Conservation (phyloP, 2,888 invertebrate species). For the Dorcus hopei region DNA sequence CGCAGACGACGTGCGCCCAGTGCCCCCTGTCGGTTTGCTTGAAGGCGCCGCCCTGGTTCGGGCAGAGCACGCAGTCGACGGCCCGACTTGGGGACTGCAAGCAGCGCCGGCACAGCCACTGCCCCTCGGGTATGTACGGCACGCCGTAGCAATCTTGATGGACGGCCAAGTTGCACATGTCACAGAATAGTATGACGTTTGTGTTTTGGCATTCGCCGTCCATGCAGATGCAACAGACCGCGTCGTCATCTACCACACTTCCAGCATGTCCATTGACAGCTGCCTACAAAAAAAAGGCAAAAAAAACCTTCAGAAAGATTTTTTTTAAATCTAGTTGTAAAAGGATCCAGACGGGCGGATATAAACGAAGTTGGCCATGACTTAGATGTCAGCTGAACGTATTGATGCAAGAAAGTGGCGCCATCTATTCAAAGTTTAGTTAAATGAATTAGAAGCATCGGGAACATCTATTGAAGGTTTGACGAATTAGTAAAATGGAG, state of each 20-base stretch:
- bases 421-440: no score
- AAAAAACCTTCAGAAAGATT: no score
- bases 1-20: constrained; percentile 99
- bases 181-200: constrained; percentile 98
- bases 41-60: constrained; percentile 96
- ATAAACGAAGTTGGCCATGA: no score
- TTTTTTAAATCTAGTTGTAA: no score
- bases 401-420: no score
- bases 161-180: constrained; percentile 99
- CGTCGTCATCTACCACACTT: constrained; percentile 92
- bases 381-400: no score
- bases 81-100: constrained; percentile 93
- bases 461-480: no score
- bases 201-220: constrained; percentile 99
- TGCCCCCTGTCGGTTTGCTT: constrained; percentile 94
- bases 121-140: constrained; percentile 58
- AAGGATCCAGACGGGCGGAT: no score
- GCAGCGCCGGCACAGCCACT: constrained; percentile 93
- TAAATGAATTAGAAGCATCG: no score
- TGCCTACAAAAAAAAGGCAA: constrained; percentile 48
- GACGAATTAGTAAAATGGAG: no score
- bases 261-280: constrained; percentile 66
- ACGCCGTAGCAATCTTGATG: constrained; percentile 99
- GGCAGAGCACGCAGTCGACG: constrained; percentile 97
- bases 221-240: constrained; percentile 98